phyloP scores from a whole-genome alignment of 92 coral and sea anemone genomes.

The Palythoa heliodiscus region DNA sequence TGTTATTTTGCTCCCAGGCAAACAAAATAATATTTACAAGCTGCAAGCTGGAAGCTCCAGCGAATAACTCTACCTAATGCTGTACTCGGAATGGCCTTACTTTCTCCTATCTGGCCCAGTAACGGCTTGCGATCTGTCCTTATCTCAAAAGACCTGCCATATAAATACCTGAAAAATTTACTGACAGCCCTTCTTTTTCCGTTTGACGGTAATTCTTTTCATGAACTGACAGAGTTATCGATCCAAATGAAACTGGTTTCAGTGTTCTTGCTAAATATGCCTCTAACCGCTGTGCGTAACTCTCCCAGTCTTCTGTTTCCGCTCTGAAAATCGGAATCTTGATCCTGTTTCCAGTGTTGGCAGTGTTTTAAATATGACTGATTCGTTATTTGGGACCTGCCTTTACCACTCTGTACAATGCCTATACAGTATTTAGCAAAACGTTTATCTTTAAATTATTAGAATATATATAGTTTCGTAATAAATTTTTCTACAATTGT shows the following conservation, averaged over 20 bases:
- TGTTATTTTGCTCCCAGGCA: slow-evolving; percentile 29
- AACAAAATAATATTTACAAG: slow-evolving; percentile 18
- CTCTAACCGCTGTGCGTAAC: too few species aligned
- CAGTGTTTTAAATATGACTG: too few species aligned
- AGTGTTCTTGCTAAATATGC: not conserved
- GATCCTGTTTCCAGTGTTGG: too few species aligned
- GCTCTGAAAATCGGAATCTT: too few species aligned
- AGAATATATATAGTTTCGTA: too few species aligned
- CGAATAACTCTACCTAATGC: slow-evolving; percentile 34
- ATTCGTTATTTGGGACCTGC: too few species aligned
- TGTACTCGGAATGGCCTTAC: slow-evolving; percentile 25
- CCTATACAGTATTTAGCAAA: too few species aligned
- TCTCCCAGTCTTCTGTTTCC: too few species aligned
- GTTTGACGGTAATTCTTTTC: slow-evolving; percentile 49
- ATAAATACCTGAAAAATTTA: slow-evolving; percentile 33
- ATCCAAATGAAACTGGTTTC: slow-evolving; percentile 38
- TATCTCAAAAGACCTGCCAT: slow-evolving; percentile 29
- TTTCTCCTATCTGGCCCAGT: slow-evolving; percentile 41
- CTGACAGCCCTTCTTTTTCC: slow-evolving; percentile 44
- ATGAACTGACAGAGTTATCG: slow-evolving; percentile 44
- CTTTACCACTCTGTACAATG: too few species aligned
- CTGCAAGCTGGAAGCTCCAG: slow-evolving; percentile 33
- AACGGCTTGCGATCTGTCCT: slow-evolving; percentile 22
- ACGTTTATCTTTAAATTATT: too few species aligned
- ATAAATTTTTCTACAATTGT: too few species aligned